Evolutionary conservation across 1,140 invertebrate genomes (phyloP).

Genomic region (Meloidogyne exigua): DNA sequence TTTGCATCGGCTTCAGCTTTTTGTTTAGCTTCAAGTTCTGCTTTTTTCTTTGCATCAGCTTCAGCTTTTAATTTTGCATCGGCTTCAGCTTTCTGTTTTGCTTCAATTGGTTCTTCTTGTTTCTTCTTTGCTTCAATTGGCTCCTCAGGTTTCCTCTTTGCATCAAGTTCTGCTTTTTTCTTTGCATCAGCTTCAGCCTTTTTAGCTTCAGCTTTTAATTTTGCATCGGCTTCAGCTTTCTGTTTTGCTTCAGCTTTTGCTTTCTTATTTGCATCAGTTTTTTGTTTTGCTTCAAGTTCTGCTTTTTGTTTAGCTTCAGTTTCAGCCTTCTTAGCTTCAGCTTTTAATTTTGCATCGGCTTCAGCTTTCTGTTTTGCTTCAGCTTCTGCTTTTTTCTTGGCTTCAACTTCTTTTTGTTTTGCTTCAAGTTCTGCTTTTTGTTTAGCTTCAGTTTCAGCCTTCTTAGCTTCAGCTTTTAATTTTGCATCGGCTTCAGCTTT

Average conservation of each 20-base stretch:
- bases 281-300: not conserved
- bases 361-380: not conserved
- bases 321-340: not conserved
- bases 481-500: not conserved
- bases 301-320: slow-evolving; percentile 1
- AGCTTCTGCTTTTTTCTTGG: not conserved
- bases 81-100: not conserved
- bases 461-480: not conserved
- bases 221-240: slow-evolving; percentile 5
- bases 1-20: no score
- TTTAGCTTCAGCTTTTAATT: not conserved
- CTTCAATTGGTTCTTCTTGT: not conserved
- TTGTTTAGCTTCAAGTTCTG: not conserved
- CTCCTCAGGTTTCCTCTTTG: not conserved
- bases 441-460: slow-evolving; percentile 5
- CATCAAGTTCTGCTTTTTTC: slow-evolving; percentile 16
- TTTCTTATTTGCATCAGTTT: not conserved
- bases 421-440: slow-evolving; percentile 11
- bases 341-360: not conserved
- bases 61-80: slow-evolving; percentile 3
- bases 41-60: not conserved
- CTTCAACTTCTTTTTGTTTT: not conserved
- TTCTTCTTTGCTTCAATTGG: not conserved
- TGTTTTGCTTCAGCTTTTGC: slow-evolving; percentile 14
- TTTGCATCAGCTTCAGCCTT: not conserved